Conservation (phyloP, 2,797 vertebrate species). For the Oceanodroma leucorhoa region DNA sequence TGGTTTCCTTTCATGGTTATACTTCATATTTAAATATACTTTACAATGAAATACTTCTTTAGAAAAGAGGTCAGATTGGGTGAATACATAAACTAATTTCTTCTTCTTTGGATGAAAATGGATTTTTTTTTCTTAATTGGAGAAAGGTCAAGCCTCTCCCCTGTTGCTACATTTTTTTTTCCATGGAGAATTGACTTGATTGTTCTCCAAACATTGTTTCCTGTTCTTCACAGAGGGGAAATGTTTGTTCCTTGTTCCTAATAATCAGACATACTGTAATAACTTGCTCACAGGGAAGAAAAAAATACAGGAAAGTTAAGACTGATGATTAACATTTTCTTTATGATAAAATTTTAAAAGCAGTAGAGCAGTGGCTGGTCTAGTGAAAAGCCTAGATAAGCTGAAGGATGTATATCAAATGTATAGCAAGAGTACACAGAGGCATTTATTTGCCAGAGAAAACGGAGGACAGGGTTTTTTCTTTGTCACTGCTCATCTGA, state of each 20-base stretch:
- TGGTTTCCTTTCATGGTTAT: neutral
- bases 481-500: neutral
- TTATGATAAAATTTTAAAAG: neutral
- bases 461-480: neutral
- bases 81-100: neutral
- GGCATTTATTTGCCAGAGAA: neutral
- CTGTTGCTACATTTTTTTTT: conserved; percentile 36
- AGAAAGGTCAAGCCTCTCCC: conserved; percentile 11
- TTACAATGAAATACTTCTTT: neutral
- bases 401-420: neutral
- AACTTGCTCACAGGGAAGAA: conserved; percentile 5
- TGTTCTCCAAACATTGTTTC: conserved; percentile 59
- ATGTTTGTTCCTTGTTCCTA: conserved; percentile 65
- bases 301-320: conserved; percentile 3
- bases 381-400: neutral
- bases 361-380: neutral
- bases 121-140: neutral
- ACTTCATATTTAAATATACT: neutral
- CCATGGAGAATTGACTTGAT: conserved; percentile 50
- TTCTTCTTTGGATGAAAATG: neutral
- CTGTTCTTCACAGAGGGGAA: conserved; percentile 48
- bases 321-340: neutral
- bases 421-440: neutral
- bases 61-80: neutral
- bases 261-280: conserved; percentile 31